These are phyloP conservation scores for Acheta domesticus DNA, from an alignment of 2,888 invertebrate species.

Conservation along the genomic window DNA sequence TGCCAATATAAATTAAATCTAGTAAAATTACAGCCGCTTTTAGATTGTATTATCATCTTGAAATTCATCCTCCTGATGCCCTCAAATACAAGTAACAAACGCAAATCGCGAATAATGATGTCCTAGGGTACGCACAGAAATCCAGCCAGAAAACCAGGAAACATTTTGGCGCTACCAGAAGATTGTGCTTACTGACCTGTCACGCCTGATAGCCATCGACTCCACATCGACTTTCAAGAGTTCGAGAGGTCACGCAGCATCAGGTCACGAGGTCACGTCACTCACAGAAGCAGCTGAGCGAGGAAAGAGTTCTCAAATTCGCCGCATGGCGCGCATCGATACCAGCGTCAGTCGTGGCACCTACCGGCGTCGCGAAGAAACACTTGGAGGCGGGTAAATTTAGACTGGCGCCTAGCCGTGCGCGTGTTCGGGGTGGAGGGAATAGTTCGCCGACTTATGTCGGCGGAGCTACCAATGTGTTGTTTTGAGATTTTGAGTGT, in stretches of 20 bases:
- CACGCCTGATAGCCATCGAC: neutral
- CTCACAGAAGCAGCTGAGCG: neutral
- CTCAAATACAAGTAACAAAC: too few species aligned
- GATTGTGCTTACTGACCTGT: neutral
- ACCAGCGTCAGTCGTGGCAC: neutral
- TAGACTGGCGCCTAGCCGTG: neutral
- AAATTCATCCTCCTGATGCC: too few species aligned
- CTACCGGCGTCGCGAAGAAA: neutral
- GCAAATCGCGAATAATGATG: too few species aligned
- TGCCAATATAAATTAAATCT: too few species aligned
- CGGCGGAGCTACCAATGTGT: neutral
- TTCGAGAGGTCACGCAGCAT: neutral
- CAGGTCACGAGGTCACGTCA: neutral
- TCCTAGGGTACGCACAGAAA: too few species aligned
- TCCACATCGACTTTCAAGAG: neutral
- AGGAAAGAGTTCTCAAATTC: neutral
- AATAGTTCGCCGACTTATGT: neutral
- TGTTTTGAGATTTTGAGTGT: neutral
- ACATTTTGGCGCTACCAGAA: too few species aligned
- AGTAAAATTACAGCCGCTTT: too few species aligned
- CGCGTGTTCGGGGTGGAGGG: neutral
- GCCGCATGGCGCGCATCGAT: neutral
- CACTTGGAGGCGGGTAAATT: neutral
- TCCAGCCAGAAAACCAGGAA: too few species aligned
- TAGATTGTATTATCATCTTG: too few species aligned